phyloP scores from a whole-genome alignment of 2,113 vertebrate genomes.

The Hystrix cristata region DNA sequence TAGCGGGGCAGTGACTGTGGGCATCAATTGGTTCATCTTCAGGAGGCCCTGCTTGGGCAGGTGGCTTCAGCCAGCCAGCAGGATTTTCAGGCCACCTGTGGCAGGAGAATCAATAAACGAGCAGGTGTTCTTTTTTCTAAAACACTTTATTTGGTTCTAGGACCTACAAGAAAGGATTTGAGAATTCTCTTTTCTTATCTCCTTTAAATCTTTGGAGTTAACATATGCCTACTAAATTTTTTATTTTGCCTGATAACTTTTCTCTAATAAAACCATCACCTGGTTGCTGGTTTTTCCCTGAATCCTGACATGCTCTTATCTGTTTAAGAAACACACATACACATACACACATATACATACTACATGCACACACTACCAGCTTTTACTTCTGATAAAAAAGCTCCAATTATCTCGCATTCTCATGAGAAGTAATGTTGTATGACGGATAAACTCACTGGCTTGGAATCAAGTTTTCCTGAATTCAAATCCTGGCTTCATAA shows the following conservation, averaged over 20 bases:
- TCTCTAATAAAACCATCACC: constrained; percentile 40
- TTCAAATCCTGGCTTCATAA: background rate
- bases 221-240: background rate
- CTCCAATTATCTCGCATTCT: background rate
- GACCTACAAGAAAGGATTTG: background rate
- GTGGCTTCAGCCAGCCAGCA: background rate
- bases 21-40: constrained; percentile 6
- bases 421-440: background rate
- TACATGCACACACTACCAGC: background rate
- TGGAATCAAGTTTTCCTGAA: background rate
- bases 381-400: constrained; percentile 44
- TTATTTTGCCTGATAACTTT: constrained; percentile 11
- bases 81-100: background rate
- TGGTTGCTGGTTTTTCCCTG: constrained; percentile 6
- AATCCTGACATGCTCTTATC: background rate
- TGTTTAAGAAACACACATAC: background rate
- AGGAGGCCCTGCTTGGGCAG: background rate
- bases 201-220: constrained; percentile 19
- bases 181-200: constrained; percentile 46
- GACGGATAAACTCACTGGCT: background rate
- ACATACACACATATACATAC: background rate
- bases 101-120: constrained; percentile 50
- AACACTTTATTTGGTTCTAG: background rate
- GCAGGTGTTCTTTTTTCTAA: constrained; percentile 44
- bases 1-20: background rate